phyloP scores from a whole-genome alignment of 1,140 invertebrate genomes.

The Meloidogyne exigua region DNA sequence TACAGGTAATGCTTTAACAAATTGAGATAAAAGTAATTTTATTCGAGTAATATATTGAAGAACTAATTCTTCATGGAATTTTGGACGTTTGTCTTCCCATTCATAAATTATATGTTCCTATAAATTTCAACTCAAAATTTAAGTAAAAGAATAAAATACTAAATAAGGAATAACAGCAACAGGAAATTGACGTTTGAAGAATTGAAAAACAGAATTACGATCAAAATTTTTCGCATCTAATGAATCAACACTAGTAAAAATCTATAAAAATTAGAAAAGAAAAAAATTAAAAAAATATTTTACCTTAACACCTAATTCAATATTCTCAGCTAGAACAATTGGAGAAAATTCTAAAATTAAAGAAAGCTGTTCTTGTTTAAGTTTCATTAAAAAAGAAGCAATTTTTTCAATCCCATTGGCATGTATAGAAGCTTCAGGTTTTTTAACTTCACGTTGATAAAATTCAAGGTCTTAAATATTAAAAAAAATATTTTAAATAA shows the following conservation, averaged over 20 bases:
- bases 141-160: constrained; percentile 63
- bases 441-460: constrained; percentile 77
- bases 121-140: constrained; percentile 20
- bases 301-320: constrained; percentile 30
- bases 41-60: constrained; percentile 64
- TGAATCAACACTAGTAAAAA: constrained; percentile 68
- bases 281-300: constrained; percentile 11
- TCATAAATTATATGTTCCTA: constrained; percentile 83
- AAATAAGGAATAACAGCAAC: constrained; percentile 83
- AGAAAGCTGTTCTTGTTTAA: constrained; percentile 81
- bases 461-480: constrained; percentile 75
- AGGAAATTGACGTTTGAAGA: constrained; percentile 78
- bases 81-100: constrained; percentile 80
- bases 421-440: constrained; percentile 74
- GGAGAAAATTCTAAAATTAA: constrained; percentile 85
- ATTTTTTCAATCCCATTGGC: constrained; percentile 76
- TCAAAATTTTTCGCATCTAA: constrained; percentile 70
- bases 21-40: constrained; percentile 61
- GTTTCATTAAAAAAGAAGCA: constrained; percentile 84
- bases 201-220: constrained; percentile 82
- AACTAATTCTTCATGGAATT: constrained; percentile 86
- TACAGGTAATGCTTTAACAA: not conserved
- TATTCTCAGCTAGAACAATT: constrained; percentile 47
- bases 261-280: constrained; percentile 18
- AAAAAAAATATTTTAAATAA: constrained; percentile 18